Evolutionary conservation across 2,113 vertebrate genomes (phyloP).

Genomic region (Platanista minor): DNA sequence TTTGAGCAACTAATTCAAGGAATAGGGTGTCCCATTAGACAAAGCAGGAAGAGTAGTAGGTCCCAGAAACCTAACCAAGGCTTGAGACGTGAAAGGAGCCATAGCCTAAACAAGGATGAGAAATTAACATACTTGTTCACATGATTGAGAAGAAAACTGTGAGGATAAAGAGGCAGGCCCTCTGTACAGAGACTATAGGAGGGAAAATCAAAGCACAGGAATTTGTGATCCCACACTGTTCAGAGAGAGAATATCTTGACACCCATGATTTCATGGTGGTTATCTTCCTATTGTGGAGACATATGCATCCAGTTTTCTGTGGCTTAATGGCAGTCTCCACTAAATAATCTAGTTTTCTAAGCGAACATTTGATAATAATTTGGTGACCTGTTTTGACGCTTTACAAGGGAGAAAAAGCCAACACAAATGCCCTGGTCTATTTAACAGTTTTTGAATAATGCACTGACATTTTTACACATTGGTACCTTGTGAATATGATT

Average conservation of each 20-base stretch:
- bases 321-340: neutral
- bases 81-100: neutral
- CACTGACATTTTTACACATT: neutral
- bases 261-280: neutral
- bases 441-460: neutral
- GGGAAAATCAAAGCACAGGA: neutral
- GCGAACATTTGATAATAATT: neutral
- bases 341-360: neutral
- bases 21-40: neutral
- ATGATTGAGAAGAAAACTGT: neutral
- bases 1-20: neutral
- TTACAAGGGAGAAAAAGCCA: neutral
- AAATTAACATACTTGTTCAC: neutral
- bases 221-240: neutral
- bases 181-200: neutral
- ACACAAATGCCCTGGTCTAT: neutral
- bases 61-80: neutral
- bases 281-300: neutral
- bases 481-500: neutral
- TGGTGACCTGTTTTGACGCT: neutral
- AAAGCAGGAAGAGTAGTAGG: neutral
- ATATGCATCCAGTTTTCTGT: neutral
- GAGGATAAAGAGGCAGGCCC: neutral
- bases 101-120: neutral
- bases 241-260: neutral